Evolutionary conservation across 2,888 invertebrate genomes (phyloP).

Genomic region (Helicoverpa assulta): DNA sequence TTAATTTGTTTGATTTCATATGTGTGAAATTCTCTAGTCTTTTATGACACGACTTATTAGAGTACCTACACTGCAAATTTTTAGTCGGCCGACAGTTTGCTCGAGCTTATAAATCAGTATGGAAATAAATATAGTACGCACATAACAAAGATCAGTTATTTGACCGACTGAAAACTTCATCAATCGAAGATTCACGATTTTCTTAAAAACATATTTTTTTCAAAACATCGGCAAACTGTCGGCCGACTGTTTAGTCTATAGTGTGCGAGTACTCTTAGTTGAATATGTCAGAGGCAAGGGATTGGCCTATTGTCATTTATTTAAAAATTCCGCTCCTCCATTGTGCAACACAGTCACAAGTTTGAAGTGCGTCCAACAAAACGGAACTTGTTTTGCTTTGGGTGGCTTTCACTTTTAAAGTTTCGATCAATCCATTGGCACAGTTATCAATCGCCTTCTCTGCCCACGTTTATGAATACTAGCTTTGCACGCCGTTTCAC

Average conservation of each 20-base stretch:
- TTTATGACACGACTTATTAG: conserved; percentile 2
- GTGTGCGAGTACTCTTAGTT: conserved; percentile 11
- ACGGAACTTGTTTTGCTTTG: conserved; percentile 69
- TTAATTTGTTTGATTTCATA: conserved; percentile 16
- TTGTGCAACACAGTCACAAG: conserved; percentile 45
- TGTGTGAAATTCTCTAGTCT: conserved; percentile 28
- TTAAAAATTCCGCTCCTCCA: conserved; percentile 34
- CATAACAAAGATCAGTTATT: too few species aligned
- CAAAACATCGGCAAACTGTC: too few species aligned
- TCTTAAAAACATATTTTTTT: too few species aligned
- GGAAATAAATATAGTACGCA: too few species aligned
- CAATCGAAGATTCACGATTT: too few species aligned
- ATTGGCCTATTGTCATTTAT: conserved; percentile 24
- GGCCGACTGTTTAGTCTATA: too few species aligned
- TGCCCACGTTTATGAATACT: conserved; percentile 5
- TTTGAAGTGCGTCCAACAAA: conserved; percentile 45
- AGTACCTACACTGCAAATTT: too few species aligned
- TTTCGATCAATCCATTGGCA: conserved; percentile 42
- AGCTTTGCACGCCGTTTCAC: too few species aligned
- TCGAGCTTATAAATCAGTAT: too few species aligned
- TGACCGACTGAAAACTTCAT: too few species aligned
- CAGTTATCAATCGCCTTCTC: conserved; percentile 26
- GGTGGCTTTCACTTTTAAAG: conserved; percentile 72
- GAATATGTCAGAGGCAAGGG: conserved; percentile 17
- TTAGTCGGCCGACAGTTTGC: too few species aligned